Evolutionary conservation across 2,888 invertebrate genomes (phyloP).

Genomic region (Melolontha melolontha): DNA sequence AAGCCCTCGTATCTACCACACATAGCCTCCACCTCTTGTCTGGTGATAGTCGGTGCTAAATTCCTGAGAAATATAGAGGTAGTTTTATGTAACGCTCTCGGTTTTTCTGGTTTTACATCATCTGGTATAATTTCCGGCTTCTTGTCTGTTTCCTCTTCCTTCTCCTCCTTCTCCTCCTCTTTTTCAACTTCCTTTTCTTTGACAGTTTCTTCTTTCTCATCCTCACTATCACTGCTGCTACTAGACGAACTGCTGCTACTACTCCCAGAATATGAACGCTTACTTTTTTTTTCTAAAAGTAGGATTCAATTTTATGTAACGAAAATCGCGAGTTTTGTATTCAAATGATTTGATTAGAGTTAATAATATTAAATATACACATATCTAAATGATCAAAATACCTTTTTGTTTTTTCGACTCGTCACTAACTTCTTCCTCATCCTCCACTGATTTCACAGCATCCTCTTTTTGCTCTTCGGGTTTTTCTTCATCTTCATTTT

Average conservation of each 20-base stretch:
- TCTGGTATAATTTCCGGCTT: conserved; percentile 64
- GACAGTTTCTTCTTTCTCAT: conserved; percentile 58
- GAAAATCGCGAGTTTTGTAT: too few species aligned
- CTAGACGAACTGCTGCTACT: conserved; percentile 67
- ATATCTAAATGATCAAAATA: background rate
- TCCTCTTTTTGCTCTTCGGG: conserved; percentile 44
- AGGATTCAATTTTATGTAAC: too few species aligned
- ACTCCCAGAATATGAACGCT: conserved; percentile 68
- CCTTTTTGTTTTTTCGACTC: conserved; percentile 23
- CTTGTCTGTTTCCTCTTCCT: conserved; percentile 62
- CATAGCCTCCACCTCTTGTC: conserved; percentile 76
- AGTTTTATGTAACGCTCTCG: conserved; percentile 90
- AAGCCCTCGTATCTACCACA: conserved; percentile 84
- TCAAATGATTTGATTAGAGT: too few species aligned
- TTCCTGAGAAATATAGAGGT: conserved; percentile 97
- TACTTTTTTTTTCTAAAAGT: conserved; percentile 61
- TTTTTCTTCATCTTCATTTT: conserved; percentile 44
- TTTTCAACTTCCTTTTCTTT: conserved; percentile 55
- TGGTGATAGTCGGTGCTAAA: conserved; percentile 94
- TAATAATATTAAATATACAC: too few species aligned
- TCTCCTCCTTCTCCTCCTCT: conserved; percentile 57
- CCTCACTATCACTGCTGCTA: conserved; percentile 65
- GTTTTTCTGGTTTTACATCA: conserved; percentile 67
- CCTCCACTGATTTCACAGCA: conserved; percentile 63
- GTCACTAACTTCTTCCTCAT: conserved; percentile 58